Evolutionary conservation across 2,113 vertebrate species (phyloP), one percentile per base, ranked within the genome.

Genomic region (Neolamprologus ventralis): DNA sequence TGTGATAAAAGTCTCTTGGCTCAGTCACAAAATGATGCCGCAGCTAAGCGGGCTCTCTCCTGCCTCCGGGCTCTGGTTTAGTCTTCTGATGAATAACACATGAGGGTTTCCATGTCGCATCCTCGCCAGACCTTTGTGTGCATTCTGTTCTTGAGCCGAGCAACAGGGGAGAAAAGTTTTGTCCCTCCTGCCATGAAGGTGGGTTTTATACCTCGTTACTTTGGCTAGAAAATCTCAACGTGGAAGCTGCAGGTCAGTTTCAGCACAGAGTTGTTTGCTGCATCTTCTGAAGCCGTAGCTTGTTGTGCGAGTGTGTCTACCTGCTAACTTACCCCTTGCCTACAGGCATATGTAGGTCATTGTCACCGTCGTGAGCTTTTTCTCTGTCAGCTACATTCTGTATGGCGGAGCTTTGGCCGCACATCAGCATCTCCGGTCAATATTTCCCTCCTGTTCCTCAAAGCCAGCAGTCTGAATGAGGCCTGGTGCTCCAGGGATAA

Each of bases 41-140:
- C 17, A 17, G 40, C 87, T 55, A 26, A 35, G 37, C 42, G 2
- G 47, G n/a, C 28, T 49, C 17, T 78, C 33, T 85, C 47, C 79
- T 88, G 83, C 85, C 87, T 89, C 81, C 53, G 5, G 92, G 88
- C 91, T 93, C 85, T 88, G 89, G 91, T 91, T 90, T 88, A 90
- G 85, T 82, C 75, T 86, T 93, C 87, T 75, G 86, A 63, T 95
- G 91, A 94, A 96, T 95, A 93, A 94, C 33, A 35, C 89, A 95
- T 94, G 89, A 94, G 89, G 87, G 83, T 92, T 89, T 94, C 87
- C 82, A 85, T 75, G 86, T 85, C 93, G 54, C 51, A 54, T 88
- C 84, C 89, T 88, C 14, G 2, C 86, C 82, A 83, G 87, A 83
- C 47, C 81, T 81, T 82, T 55, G 40, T 81, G 75, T 71, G 31